phyloP scores from a whole-genome alignment of 1,140 invertebrate species.

The Agrilus planipennis region DNA sequence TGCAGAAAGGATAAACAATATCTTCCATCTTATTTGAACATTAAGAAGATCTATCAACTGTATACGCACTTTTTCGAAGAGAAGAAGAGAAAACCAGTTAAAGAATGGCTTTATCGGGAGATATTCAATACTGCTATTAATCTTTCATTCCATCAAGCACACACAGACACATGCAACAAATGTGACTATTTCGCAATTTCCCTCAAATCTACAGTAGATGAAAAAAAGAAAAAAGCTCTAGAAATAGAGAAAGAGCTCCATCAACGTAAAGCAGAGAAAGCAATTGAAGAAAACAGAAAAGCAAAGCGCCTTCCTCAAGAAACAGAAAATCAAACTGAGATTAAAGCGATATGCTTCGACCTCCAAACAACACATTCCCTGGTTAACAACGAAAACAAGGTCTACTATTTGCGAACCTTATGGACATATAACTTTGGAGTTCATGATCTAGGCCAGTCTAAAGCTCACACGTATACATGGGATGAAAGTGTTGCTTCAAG shows the following conservation, averaged over 20 bases:
- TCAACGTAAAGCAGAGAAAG: neutral
- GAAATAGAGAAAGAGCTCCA: neutral
- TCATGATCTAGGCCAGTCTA: neutral
- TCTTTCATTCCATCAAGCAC: neutral
- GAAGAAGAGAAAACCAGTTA: neutral
- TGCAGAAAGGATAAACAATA: neutral
- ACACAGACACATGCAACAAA: neutral
- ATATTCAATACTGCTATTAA: neutral
- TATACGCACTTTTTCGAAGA: neutral
- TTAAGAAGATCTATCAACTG: neutral
- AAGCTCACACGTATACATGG: neutral
- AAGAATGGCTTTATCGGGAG: neutral
- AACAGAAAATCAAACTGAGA: neutral
- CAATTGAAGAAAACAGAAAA: neutral
- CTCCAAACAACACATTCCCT: neutral
- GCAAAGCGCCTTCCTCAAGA: neutral
- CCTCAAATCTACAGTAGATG: neutral
- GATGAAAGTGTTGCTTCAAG: neutral
- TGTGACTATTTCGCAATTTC: slow-evolving; percentile 1
- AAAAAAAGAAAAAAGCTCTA: neutral
- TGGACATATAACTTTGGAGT: too few relatives aligned
- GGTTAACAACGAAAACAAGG: neutral
- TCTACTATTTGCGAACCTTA: too few relatives aligned
- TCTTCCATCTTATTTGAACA: neutral
- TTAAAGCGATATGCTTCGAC: neutral